These are phyloP conservation scores for Trimorus sp. DNA, from an alignment of 2,888 invertebrate species.

Conservation along the genomic window DNA sequence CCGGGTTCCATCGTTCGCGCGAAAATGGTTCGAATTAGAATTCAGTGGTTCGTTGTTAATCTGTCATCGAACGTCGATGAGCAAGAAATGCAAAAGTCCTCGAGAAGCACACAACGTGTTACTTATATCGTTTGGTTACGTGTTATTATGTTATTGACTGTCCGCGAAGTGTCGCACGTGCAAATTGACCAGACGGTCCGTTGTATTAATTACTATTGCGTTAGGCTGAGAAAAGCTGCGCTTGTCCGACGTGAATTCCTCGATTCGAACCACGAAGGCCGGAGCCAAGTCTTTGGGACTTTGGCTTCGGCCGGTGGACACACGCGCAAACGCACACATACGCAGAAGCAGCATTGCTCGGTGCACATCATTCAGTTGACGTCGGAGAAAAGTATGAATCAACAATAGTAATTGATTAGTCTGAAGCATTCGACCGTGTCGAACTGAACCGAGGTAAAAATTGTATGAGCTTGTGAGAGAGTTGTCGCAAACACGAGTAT, in stretches of 20 bases:
- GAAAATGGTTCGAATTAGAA: slow-evolving; percentile 61
- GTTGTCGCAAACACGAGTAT: slow-evolving; percentile 58
- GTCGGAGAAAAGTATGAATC: slow-evolving; percentile 48
- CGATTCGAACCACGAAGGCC: slow-evolving; percentile 55
- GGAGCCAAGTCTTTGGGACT: not conserved
- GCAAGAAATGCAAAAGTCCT: slow-evolving; percentile 45
- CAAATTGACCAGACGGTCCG: slow-evolving; percentile 32
- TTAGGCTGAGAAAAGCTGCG: slow-evolving; percentile 47
- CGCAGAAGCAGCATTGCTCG: slow-evolving; percentile 50
- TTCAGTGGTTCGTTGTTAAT: slow-evolving; percentile 60
- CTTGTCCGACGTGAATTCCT: slow-evolving; percentile 59
- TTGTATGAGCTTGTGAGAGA: slow-evolving; percentile 56
- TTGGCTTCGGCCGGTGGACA: not conserved
- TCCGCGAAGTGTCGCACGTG: slow-evolving; percentile 36
- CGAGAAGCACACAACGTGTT: slow-evolving; percentile 58
- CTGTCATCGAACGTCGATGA: slow-evolving; percentile 34
- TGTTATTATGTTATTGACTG: slow-evolving; percentile 63
- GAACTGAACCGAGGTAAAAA: slow-evolving; percentile 67
- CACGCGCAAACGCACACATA: slow-evolving; percentile 18
- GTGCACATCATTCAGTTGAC: slow-evolving; percentile 16
- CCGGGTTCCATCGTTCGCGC: not conserved
- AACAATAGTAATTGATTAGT: slow-evolving; percentile 74
- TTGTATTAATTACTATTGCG: slow-evolving; percentile 47
- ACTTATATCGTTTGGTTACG: slow-evolving; percentile 44
- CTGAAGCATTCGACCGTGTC: slow-evolving; percentile 73